Conservation (phyloP, 2,113 vertebrate species). For the Platysternon megacephalum region DNA sequence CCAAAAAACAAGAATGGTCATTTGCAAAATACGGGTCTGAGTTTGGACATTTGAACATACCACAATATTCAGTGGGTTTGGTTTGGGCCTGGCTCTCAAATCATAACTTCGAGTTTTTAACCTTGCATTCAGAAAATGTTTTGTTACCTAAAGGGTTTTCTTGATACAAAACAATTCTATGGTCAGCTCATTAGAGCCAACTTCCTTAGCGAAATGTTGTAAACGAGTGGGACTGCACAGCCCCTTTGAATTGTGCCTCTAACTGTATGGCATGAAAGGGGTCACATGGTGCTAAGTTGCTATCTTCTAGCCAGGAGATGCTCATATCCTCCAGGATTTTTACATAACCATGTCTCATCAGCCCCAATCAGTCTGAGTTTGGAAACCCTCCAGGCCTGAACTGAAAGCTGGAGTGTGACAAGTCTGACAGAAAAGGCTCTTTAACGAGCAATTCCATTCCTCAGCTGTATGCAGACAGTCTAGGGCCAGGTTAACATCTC, state of each 20-base stretch:
- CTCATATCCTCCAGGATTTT: neutral
- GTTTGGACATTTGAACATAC: neutral
- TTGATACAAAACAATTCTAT: neutral
- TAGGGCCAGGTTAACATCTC: neutral
- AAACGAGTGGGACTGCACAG: fast-evolving
- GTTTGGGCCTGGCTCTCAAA: neutral
- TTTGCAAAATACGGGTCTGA: neutral
- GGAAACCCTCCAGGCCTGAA: neutral
- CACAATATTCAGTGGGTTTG: neutral
- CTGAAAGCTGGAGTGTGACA: neutral
- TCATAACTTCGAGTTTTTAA: neutral
- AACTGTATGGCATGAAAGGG: neutral
- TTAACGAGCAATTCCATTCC: neutral
- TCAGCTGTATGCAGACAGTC: neutral
- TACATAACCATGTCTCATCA: neutral
- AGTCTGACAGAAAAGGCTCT: conserved; percentile 6
- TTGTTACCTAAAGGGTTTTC: neutral
- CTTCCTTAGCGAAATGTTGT: neutral
- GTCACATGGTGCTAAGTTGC: neutral
- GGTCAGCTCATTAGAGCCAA: neutral
- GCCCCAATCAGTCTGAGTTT: neutral
- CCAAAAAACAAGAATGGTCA: neutral
- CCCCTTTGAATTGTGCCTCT: neutral
- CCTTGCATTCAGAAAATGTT: neutral
- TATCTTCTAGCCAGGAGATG: neutral